These are phyloP conservation scores for human (Homo sapiens) DNA, from an alignment of 2,113 vertebrate species.

Conservation along the genomic window GRCh38 chr3:181383001-181383500, in stretches of 20 bases:
- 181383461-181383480: not conserved
- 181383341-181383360: not conserved
- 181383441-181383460: not conserved
- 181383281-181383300: not conserved
- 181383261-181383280: not conserved
- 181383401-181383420: not conserved
- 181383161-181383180: too few species aligned
- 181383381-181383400: not conserved
- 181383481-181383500: not conserved
- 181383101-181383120: too few species aligned
- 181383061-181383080: too few species aligned
- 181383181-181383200: too few species aligned
- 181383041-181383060: too few species aligned
- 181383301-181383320: not conserved
- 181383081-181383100: too few species aligned
- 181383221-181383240: not conserved
- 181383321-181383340: not conserved
- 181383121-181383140: too few species aligned
- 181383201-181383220: not conserved
- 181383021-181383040: too few species aligned
- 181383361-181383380: not conserved
- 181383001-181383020: too few species aligned
- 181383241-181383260: slow-evolving; percentile 25
- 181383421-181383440: not conserved
- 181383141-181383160: too few species aligned